These are phyloP conservation scores for Cremastobaeus sp. DNA, from an alignment of 2,888 invertebrate species.

Conservation along the genomic window DNA sequence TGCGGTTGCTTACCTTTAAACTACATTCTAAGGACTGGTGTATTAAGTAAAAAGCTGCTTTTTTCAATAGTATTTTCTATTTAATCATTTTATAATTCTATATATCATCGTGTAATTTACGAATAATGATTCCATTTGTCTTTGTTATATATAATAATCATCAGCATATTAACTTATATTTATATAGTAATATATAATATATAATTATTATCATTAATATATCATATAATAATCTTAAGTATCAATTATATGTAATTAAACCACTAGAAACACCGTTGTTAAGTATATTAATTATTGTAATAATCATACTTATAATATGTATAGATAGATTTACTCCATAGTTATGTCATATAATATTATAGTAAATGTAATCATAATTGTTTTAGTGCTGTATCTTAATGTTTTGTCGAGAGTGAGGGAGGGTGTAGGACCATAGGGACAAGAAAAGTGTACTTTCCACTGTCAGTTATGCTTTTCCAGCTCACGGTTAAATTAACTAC, in stretches of 20 bases:
- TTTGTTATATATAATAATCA: slow-evolving; percentile 70
- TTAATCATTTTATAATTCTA: slow-evolving; percentile 73
- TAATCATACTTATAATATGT: slow-evolving; percentile 57
- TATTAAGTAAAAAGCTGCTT: slow-evolving; percentile 65
- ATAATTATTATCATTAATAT: slow-evolving; percentile 67
- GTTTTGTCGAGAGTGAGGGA: slow-evolving; percentile 67
- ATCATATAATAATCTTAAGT: slow-evolving; percentile 72
- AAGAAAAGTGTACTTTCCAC: slow-evolving; percentile 42
- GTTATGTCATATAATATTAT: slow-evolving; percentile 63
- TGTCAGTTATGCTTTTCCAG: slow-evolving; percentile 19
- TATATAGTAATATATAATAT: slow-evolving; percentile 67
- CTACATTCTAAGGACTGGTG: slow-evolving; percentile 50
- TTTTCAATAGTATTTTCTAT: slow-evolving; percentile 73
- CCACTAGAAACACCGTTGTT: slow-evolving; percentile 75
- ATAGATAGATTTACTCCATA: slow-evolving; percentile 63
- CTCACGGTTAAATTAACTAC: slow-evolving; percentile 56
- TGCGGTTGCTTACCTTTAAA: not conserved
- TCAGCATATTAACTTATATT: slow-evolving; percentile 75
- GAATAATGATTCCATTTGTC: slow-evolving; percentile 73
- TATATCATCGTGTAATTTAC: slow-evolving; percentile 72
- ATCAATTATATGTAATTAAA: slow-evolving; percentile 74
- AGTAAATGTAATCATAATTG: slow-evolving; percentile 61
- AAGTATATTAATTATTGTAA: slow-evolving; percentile 71
- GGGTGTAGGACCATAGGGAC: slow-evolving; percentile 58
- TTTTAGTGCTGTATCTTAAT: slow-evolving; percentile 61